These are phyloP conservation scores for Microctenopoma stevenorrisi DNA, from an alignment of 2,797 vertebrate genomes.

Conservation along the genomic window DNA sequence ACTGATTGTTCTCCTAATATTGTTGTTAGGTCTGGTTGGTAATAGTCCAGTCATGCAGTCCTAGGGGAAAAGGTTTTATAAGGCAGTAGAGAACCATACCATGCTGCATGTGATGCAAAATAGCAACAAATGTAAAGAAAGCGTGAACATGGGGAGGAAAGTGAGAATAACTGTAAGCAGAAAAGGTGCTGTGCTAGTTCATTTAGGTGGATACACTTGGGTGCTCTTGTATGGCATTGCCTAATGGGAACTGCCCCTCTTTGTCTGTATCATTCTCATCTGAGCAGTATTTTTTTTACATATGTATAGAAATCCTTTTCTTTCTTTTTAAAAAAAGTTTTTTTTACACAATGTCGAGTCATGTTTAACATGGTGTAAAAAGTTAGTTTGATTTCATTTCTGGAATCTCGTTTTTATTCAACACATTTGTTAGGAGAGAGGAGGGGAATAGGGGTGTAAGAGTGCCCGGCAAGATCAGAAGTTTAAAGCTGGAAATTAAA, in stretches of 20 bases:
- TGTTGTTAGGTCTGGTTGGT: too few species aligned
- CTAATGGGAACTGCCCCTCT: slow-evolving; percentile 60
- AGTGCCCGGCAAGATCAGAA: too few species aligned
- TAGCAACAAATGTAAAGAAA: slow-evolving; percentile 35
- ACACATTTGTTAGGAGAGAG: slow-evolving; percentile 29
- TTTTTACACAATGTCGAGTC: too few species aligned
- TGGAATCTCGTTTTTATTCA: slow-evolving; percentile 12
- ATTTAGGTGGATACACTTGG: slow-evolving; percentile 56
- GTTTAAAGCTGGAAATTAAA: too few species aligned
- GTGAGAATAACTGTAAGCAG: slow-evolving; percentile 58
- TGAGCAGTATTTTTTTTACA: not conserved
- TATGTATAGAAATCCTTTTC: too few species aligned
- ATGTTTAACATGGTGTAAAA: too few species aligned
- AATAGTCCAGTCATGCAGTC: not conserved
- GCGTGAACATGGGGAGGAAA: slow-evolving; percentile 7
- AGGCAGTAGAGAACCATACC: slow-evolving; percentile 27
- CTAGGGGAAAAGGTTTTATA: slow-evolving; percentile 45
- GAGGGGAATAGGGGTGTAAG: too few species aligned
- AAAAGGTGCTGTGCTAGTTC: slow-evolving; percentile 58
- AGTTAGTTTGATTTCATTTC: not conserved
- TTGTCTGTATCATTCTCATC: slow-evolving; percentile 14
- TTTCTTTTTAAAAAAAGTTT: too few species aligned
- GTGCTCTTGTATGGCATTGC: slow-evolving; percentile 39
- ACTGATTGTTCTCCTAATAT: slow-evolving; percentile 39
- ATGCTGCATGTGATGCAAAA: slow-evolving; percentile 1